phyloP scores from a whole-genome alignment of 2,888 invertebrate genomes.

The Drosophila limbata region DNA sequence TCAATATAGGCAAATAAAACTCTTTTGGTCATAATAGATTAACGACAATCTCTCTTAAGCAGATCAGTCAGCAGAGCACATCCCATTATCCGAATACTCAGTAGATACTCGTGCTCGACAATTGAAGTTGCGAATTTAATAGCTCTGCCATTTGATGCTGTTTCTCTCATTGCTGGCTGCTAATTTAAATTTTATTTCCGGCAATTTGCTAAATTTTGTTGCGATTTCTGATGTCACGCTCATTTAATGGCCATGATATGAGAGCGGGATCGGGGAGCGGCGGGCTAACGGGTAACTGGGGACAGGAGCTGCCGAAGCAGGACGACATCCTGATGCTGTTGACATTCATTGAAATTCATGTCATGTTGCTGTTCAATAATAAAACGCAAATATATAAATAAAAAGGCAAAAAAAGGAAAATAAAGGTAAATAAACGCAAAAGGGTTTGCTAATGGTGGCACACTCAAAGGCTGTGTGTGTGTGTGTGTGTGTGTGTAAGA shows the following conservation, averaged over 20 bases:
- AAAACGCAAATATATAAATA: constrained; percentile 80
- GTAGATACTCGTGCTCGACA: background rate
- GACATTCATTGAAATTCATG: constrained; percentile 81
- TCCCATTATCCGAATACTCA: background rate
- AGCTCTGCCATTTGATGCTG: constrained; percentile 42
- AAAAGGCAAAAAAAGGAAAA: constrained; percentile 58
- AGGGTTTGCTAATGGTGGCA: constrained; percentile 76
- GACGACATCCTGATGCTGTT: constrained; percentile 37
- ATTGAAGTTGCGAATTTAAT: constrained; percentile 29
- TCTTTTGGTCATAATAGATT: constrained; percentile 9
- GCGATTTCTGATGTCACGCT: constrained; percentile 82
- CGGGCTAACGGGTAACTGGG: background rate
- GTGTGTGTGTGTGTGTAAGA: constrained; percentile 25
- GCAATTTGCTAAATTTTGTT: constrained; percentile 82
- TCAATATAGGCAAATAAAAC: background rate
- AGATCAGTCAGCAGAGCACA: constrained; percentile 3
- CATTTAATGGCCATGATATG: constrained; percentile 74
- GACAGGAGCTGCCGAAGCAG: constrained; percentile 11
- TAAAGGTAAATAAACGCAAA: constrained; percentile 81
- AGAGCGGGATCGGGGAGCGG: constrained; percentile 9
- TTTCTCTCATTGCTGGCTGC: constrained; percentile 42
- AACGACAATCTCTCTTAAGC: constrained; percentile 12
- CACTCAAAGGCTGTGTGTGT: constrained; percentile 23
- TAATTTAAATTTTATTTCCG: constrained; percentile 81
- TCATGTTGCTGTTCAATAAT: constrained; percentile 78